Base-by-base conservation (phyloP, 2,888 invertebrate species). In the Eupithecia vulgata region DNA sequence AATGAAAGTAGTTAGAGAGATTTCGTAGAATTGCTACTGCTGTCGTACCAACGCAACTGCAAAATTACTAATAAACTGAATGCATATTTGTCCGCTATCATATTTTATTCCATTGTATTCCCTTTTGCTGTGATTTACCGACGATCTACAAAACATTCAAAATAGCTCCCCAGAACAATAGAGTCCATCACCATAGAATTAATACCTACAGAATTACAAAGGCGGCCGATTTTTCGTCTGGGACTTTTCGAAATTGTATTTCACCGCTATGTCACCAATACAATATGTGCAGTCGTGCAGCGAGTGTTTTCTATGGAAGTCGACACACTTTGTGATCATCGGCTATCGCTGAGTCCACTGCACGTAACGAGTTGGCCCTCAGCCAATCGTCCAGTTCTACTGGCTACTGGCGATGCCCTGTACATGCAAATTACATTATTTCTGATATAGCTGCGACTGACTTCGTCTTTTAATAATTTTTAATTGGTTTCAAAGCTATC, bases 391-490 rank as follows among this genome's bases (percentile, higher is more conserved):
- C 71, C 75, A 72, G 70, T 70, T 70, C 70, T 71, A 73, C 72
- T 72, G 70, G 68, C 75, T 72, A 70, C 68, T 75, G 72, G 74
- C 70, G 40, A 21, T 65, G 65, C 40, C 65, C 73, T 78, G 76
- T 75, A 75, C 78, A 77, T 71, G 73, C 77, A 76, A 80, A 80
- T 80, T 76, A 78, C 71, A 25, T 57, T 25, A 57, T 12, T 57
- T 57, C 69, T 70, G 70, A 66, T 68, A 64, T 59, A 75, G 70
- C 64, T 64, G 48, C n/a, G 70, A 67, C 62, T 42, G 45, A 67
- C 40, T 73, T n/a, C n/a, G 67, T 62, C 70, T 42, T 64, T 57
- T 57, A 25, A 57, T 57, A 57, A 57, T 57, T 25, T 13, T 25
- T 1, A n/a, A 64, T 64, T 37, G 5, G 13, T 25, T 45, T 45